Conservation (phyloP, 2,113 vertebrate genomes). For the Clinocottus analis region DNA sequence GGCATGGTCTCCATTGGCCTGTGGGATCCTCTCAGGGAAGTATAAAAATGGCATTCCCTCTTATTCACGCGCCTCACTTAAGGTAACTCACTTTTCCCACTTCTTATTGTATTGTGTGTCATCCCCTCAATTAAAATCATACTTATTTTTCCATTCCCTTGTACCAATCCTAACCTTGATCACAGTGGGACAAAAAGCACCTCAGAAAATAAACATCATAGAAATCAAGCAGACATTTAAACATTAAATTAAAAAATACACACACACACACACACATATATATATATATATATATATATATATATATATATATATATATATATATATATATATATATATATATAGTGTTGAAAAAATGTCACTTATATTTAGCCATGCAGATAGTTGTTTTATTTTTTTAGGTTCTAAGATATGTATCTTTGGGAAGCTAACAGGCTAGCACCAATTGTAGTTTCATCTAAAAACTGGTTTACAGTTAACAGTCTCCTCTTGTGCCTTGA, state of each 20-base stretch:
- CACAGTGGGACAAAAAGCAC: background rate
- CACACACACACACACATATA: too few relatives aligned
- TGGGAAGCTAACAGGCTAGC: background rate
- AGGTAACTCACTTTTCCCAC: slow-evolving; percentile 71
- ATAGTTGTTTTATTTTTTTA: background rate
- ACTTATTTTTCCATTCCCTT: background rate
- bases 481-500: background rate
- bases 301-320: too few relatives aligned
- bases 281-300: too few relatives aligned
- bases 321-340: too few relatives aligned
- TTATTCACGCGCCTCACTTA: slow-evolving; percentile 89
- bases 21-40: slow-evolving; percentile 93
- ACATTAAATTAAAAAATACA: background rate
- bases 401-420: background rate
- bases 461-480: background rate
- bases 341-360: background rate
- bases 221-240: background rate
- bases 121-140: background rate
- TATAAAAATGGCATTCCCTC: slow-evolving; percentile 89
- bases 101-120: background rate
- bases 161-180: background rate
- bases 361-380: background rate
- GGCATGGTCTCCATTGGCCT: slow-evolving; percentile 95
- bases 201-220: background rate
- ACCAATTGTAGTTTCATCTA: background rate